These are phyloP conservation scores for Rhegmatorhina hoffmannsi DNA, from an alignment of 2,113 vertebrate species.

Conservation along the genomic window DNA sequence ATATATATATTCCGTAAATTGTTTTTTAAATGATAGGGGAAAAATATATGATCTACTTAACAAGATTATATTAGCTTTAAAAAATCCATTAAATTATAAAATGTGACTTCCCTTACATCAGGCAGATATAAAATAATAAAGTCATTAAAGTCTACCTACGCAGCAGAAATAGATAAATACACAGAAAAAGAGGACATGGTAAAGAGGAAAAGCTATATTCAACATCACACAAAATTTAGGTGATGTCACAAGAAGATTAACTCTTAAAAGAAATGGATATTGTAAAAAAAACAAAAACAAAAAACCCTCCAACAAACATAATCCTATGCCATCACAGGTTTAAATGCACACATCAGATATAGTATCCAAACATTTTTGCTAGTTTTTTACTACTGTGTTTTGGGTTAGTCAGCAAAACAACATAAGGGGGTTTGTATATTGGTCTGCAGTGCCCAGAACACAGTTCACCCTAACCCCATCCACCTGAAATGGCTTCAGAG, in stretches of 20 bases:
- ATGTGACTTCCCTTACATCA: neutral
- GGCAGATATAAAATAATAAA: neutral
- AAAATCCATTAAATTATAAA: neutral
- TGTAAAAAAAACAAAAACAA: neutral
- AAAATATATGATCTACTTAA: neutral
- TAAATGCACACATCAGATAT: neutral
- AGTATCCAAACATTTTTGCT: accelerated
- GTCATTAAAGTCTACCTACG: neutral
- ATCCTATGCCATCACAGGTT: neutral
- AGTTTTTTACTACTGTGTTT: neutral
- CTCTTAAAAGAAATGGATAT: neutral
- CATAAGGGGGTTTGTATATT: neutral
- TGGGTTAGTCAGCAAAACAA: neutral
- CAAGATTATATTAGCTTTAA: neutral
- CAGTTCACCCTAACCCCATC: neutral
- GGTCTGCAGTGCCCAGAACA: neutral
- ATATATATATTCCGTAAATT: neutral
- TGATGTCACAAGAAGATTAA: neutral
- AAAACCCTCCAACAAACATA: neutral
- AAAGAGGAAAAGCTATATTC: neutral
- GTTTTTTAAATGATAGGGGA: neutral
- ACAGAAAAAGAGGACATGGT: neutral
- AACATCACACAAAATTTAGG: neutral
- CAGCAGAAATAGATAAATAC: neutral
- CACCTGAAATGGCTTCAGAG: neutral